phyloP scores from a whole-genome alignment of 2,797 vertebrate genomes.

The Petrocephalus sullivani region DNA sequence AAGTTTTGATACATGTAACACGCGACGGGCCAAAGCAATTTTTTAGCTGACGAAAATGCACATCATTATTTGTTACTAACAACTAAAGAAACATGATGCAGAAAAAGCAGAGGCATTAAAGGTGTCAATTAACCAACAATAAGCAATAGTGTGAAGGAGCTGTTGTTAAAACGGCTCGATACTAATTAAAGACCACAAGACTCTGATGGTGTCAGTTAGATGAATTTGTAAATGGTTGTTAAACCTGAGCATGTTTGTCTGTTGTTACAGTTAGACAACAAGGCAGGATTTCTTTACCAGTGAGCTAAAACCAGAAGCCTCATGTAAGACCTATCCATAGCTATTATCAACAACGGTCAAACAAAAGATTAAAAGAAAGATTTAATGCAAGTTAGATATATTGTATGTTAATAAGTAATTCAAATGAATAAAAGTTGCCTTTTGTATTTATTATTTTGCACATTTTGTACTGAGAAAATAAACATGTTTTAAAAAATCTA shows the following conservation, averaged over 20 bases:
- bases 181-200: neutral
- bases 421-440: neutral
- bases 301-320: neutral
- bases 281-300: neutral
- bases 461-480: constrained; percentile 16
- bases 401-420: neutral
- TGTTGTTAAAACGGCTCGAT: neutral
- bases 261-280: neutral
- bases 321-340: neutral
- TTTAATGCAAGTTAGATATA: neutral
- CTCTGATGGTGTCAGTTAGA: neutral
- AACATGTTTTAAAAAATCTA: neutral
- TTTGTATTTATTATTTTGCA: constrained; percentile 12
- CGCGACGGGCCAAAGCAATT: neutral
- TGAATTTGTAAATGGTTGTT: neutral
- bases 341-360: neutral
- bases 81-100: neutral
- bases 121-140: neutral
- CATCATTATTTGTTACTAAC: neutral
- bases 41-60: neutral
- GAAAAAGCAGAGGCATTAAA: neutral
- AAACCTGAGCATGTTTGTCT: neutral
- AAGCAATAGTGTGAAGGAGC: neutral
- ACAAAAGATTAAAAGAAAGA: neutral
- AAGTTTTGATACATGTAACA: neutral